phyloP scores from a whole-genome alignment of 2,113 vertebrate genomes.

The Ardeotis arabs region DNA sequence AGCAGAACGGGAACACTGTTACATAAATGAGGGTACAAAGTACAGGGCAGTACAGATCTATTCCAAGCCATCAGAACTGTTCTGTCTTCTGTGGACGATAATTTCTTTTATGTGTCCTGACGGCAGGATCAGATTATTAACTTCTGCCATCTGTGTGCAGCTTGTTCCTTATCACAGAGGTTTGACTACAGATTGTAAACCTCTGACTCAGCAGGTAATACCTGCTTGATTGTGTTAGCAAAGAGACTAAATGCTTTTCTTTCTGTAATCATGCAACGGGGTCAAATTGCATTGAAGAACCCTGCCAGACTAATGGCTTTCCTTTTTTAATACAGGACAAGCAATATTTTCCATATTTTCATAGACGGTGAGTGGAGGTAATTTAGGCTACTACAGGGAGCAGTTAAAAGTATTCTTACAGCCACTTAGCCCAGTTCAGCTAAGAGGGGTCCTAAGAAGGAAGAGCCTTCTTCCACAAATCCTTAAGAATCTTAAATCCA shows the following conservation, averaged over 20 bases:
- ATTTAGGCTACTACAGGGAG: neutral
- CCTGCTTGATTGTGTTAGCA: neutral
- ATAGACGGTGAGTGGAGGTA: neutral
- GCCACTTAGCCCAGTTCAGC: neutral
- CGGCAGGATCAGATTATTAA: slow-evolving; percentile 17
- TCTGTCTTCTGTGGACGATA: neutral
- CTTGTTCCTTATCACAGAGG: neutral
- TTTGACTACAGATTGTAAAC: neutral
- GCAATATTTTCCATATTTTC: neutral
- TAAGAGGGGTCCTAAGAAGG: neutral
- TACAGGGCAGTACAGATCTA: neutral
- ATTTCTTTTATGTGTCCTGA: neutral
- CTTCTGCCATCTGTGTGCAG: neutral
- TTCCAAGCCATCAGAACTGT: neutral
- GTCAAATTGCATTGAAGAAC: neutral
- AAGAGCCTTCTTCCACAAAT: neutral
- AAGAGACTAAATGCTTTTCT: neutral
- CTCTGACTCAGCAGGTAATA: neutral
- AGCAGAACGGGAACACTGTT: neutral
- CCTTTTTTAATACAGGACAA: neutral
- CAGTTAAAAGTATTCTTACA: neutral
- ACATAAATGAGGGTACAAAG: neutral
- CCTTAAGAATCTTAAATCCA: neutral
- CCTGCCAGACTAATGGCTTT: neutral
- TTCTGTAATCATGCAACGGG: neutral